Base-by-base conservation (phyloP, 2,113 vertebrate species). In the Rhinolophus ferrumequinum region DNA sequence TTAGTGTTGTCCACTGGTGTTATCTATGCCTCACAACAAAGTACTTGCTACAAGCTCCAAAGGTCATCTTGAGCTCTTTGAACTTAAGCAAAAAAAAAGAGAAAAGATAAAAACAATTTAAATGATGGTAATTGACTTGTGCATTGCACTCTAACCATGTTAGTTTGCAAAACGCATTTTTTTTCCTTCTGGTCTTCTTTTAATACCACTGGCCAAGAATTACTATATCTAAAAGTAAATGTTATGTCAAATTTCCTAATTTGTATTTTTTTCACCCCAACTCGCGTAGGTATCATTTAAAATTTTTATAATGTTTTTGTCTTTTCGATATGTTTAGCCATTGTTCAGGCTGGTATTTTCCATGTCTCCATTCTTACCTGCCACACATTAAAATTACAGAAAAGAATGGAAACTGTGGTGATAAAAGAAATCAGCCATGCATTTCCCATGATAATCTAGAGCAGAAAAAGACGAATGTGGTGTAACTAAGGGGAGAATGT, bases 361-460 rank as follows among this genome's bases (percentile, higher is more conserved):
- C 12, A 79, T 88, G 16, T 93, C 19, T 80, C 2, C 21, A 33
- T 33, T 64, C 47, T 97, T n/a, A 94, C 35, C 30, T 85, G 47
- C 33, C 58, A 94, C n/a, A 90, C 2, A 90, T 52, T 88, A 93
- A 95, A 96, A 94, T 96, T 90, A 95, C 3, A 73, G 41, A 80
- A 94, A 96, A 60, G 33, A 72, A 85, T 30, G 16, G 54, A 82
- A 80, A 73, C 26, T 41, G 1, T 24, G 69, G 8, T 92, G n/a
- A 95, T 72, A 56, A 96, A 97, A 90, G 18, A 96, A 96, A 90
- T 60, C 52, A 96, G 3, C 5, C 3, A 88, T 77, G 3, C n/a
- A 80, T 12, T 70, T 95, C 21, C 15, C 10, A 81, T 58, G 2
- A 96, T 30, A 83, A 96, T 82, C 44, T 84, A 70, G 56, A 77